These are phyloP conservation scores for human DNA, from an alignment of 2,113 vertebrate species.

Conservation along the genomic window DNA sequence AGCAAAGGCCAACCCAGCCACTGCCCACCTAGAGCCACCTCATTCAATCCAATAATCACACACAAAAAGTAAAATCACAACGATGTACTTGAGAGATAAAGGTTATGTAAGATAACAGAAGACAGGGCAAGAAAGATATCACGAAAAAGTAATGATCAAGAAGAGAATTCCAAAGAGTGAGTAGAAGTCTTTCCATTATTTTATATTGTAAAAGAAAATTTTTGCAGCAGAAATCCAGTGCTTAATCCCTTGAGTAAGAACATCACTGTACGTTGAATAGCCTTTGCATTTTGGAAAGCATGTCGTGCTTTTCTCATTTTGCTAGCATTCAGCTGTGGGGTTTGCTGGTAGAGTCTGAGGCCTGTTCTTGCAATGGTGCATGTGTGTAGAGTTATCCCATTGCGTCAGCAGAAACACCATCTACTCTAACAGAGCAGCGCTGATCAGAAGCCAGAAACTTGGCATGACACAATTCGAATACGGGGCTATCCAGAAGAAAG, in stretches of 20 bases:
- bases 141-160: background rate
- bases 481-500: background rate
- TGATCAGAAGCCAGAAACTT: background rate
- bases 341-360: background rate
- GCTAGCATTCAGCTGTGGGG: background rate
- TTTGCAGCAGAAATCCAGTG: background rate
- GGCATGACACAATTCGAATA: background rate
- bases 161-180: background rate
- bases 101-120: background rate
- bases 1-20: background rate
- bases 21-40: background rate
- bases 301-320: background rate
- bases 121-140: background rate
- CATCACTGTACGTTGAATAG: background rate
- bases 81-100: background rate
- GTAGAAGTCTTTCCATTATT: background rate
- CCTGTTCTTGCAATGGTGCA: background rate
- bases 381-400: accelerated
- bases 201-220: background rate
- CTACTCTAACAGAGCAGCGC: background rate
- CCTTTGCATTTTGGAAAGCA: background rate
- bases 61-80: background rate
- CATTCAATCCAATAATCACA: background rate
- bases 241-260: background rate
- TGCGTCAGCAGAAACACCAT: background rate